Evolutionary conservation across 2,888 invertebrate genomes (phyloP).

Genomic region (Megamerina dolium): DNA sequence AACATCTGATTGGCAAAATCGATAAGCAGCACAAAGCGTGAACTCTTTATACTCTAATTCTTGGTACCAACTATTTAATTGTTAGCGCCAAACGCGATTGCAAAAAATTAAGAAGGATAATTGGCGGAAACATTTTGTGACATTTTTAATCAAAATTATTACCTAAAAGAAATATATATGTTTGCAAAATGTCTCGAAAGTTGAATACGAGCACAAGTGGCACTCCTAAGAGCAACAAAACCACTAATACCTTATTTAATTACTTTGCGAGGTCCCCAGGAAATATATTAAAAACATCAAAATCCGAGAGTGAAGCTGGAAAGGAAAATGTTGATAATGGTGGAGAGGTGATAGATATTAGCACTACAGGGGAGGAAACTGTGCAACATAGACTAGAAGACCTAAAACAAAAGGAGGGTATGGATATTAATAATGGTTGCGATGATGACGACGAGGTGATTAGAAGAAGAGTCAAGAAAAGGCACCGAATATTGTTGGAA

Average conservation of each 20-base stretch:
- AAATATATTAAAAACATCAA: conserved; percentile 31
- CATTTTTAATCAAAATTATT: too few relatives aligned
- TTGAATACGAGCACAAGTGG: conserved; percentile 38
- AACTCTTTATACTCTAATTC: too few relatives aligned
- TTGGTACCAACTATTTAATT: too few relatives aligned
- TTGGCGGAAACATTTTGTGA: too few relatives aligned
- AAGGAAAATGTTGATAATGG: conserved; percentile 37
- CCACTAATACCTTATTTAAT: conserved; percentile 60
- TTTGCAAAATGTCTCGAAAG: conserved; percentile 39
- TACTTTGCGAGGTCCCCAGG: conserved; percentile 62
- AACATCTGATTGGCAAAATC: too few relatives aligned
- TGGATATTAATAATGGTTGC: conserved; percentile 3
- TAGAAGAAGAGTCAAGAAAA: conserved; percentile 47
- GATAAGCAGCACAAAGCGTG: too few relatives aligned
- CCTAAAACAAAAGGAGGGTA: conserved; percentile 36
- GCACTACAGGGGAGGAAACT: neutral
- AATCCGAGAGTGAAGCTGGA: conserved; percentile 30
- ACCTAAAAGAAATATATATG: too few relatives aligned
- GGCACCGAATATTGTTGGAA: conserved; percentile 29
- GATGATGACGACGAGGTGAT: conserved; percentile 45
- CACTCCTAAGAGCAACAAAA: too few relatives aligned
- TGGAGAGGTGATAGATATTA: conserved; percentile 19
- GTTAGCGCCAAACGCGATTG: too few relatives aligned
- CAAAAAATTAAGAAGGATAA: too few relatives aligned
- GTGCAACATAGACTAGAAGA: conserved; percentile 10